phyloP scores from a whole-genome alignment of 2,888 invertebrate genomes.

The Lacanobia oleracea region DNA sequence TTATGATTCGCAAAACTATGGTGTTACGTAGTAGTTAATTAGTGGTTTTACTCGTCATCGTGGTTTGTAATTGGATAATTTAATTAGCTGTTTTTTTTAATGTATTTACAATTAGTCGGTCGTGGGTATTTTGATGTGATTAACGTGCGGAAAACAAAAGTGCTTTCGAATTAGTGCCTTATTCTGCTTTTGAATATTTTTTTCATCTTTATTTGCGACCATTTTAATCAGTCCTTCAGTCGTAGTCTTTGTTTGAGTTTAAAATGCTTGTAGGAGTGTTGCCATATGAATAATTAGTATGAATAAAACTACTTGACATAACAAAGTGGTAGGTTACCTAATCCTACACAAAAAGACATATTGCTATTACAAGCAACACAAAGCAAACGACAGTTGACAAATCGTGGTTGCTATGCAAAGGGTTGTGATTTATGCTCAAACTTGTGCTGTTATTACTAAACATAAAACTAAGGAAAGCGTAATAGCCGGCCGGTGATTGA shows the following conservation, averaged over 20 bases:
- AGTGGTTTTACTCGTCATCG: constrained; percentile 43
- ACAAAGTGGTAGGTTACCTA: neutral
- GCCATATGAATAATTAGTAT: neutral
- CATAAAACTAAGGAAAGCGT: constrained; percentile 61
- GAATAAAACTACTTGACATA: constrained; percentile 13
- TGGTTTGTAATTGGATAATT: constrained; percentile 44
- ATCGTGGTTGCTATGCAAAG: constrained; percentile 61
- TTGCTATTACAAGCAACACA: constrained; percentile 21
- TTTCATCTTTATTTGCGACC: too few species aligned
- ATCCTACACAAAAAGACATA: constrained; percentile 4
- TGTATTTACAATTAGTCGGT: constrained; percentile 3
- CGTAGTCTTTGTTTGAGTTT: neutral
- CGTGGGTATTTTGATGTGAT: neutral
- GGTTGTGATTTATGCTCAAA: constrained; percentile 68
- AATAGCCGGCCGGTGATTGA: constrained; percentile 58
- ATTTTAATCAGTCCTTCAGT: too few species aligned
- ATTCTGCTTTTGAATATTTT: neutral
- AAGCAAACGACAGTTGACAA: constrained; percentile 65
- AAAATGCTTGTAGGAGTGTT: neutral
- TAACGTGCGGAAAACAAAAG: constrained; percentile 3
- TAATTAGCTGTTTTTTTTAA: constrained; percentile 38
- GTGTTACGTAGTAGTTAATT: constrained; percentile 57
- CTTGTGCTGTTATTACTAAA: constrained; percentile 59
- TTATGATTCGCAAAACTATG: constrained; percentile 67
- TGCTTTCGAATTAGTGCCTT: neutral